Conservation (phyloP, 2,797 vertebrate genomes). For the Helicolenus hilgendorfi region DNA sequence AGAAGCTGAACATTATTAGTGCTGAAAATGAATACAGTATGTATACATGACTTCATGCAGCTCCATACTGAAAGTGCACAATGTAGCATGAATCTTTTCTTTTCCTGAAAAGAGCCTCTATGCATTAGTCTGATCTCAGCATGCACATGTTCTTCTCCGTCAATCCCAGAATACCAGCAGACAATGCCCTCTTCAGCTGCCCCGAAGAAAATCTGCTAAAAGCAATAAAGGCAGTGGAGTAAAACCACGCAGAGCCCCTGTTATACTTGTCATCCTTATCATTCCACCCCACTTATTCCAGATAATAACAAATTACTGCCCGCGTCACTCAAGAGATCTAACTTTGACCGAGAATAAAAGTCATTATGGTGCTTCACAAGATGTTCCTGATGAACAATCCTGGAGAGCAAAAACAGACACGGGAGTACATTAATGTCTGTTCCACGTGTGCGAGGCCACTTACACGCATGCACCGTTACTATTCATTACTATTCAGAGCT, state of each 20-base stretch:
- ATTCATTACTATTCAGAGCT: constrained; percentile 61
- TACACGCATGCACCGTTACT: constrained; percentile 39
- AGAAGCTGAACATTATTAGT: neutral
- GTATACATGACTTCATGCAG: constrained; percentile 3
- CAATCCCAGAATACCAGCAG: constrained; percentile 62
- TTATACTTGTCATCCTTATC: constrained; percentile 71
- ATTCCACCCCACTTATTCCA: constrained; percentile 87
- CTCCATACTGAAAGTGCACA: constrained; percentile 46
- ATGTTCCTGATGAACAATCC: constrained; percentile 73
- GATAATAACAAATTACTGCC: constrained; percentile 86
- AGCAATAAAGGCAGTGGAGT: constrained; percentile 59
- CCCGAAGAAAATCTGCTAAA: constrained; percentile 75
- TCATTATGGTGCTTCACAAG: constrained; percentile 68
- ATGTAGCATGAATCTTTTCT: constrained; percentile 65
- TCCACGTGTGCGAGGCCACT: constrained; percentile 62
- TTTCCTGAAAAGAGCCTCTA: constrained; percentile 69
- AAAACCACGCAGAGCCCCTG: constrained; percentile 43
- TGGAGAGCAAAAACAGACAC: constrained; percentile 59
- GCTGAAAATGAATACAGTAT: neutral
- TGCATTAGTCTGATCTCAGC: constrained; percentile 58
- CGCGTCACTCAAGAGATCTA: constrained; percentile 83
- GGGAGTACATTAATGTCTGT: constrained; percentile 71
- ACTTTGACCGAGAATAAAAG: constrained; percentile 78
- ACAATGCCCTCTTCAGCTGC: constrained; percentile 60
- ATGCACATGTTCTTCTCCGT: constrained; percentile 40